Base-by-base conservation (phyloP, 2,888 invertebrate genomes). In the Drepana falcataria region DNA sequence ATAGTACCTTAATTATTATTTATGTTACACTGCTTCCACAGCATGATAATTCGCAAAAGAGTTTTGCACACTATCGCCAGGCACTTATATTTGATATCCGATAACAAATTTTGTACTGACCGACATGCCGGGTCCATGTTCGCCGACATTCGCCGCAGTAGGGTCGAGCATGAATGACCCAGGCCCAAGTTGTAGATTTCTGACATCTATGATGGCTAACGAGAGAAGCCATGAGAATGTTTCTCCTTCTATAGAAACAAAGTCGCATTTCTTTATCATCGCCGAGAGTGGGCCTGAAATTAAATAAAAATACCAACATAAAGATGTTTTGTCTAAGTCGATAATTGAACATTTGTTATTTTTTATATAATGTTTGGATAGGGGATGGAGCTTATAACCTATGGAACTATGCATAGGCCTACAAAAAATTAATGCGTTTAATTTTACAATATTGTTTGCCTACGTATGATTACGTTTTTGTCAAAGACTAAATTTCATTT, bases 151-250 rank as follows among this genome's bases (percentile, higher is more conserved):
- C 51, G 92, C 91, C 60, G 93, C 92, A 35, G 89, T 87, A 1
- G 81, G 77, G 67, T 94, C 94, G 61, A 94, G 91, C 65, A 92
- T 92, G 76, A 95, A 95, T 0, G 95, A 91, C 51, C 93, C 92
- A 55, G 92, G 87, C 34, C 91, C 89, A 44, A 95, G 82, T 54
- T 91, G 86, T 53, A 95, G 78, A 35, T 87, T 81, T 3, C 77
- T 77, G 21, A 95, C 93, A 61, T 94, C 91, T 57, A 74, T 86
- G 60, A 95, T 92, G 55, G 82, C 89, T 74, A 94, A 91, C 58
- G 92, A 91, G 51, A 93, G 86, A 40, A 95, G 87, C 91, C 94
- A 93, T 44, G 94, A 93, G 71, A 95, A 95, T 0, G 94, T 93
- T 51, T 91, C 90, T 34, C 92, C 92, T 68, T 93, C 93, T 59